These are phyloP conservation scores for Actinemys pallida DNA, from an alignment of 2,113 vertebrate species.

Conservation along the genomic window DNA sequence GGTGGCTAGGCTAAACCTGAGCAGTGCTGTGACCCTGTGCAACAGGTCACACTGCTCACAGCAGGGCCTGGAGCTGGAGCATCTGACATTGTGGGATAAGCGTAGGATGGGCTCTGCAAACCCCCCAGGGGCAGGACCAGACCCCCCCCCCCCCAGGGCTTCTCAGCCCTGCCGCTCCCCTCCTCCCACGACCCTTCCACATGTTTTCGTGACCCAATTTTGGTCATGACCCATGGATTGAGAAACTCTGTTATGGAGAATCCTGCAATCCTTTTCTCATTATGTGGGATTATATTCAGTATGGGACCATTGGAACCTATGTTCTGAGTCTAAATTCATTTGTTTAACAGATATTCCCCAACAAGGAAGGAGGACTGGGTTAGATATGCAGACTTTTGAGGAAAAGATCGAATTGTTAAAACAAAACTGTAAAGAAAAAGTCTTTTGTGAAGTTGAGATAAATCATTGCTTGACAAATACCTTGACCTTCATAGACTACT, in stretches of 20 bases:
- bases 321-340: background rate
- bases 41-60: background rate
- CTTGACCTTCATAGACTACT: constrained; percentile 2
- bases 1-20: background rate
- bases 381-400: background rate
- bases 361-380: background rate
- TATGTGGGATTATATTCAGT: fast-evolving
- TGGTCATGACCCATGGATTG: background rate
- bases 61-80: background rate
- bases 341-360: background rate
- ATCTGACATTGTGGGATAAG: background rate
- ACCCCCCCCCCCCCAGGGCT: background rate
- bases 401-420: background rate
- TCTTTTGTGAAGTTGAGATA: background rate
- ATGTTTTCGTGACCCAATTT: background rate
- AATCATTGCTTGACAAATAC: background rate
- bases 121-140: background rate
- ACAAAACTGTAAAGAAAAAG: background rate
- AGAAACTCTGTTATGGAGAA: background rate
- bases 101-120: background rate
- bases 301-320: background rate
- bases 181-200: background rate
- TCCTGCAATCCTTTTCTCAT: background rate
- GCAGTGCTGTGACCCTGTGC: background rate
- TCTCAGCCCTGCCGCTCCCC: background rate